These are phyloP conservation scores for Anas bahamensis DNA, from an alignment of 2,797 vertebrate genomes.

Conservation along the genomic window DNA sequence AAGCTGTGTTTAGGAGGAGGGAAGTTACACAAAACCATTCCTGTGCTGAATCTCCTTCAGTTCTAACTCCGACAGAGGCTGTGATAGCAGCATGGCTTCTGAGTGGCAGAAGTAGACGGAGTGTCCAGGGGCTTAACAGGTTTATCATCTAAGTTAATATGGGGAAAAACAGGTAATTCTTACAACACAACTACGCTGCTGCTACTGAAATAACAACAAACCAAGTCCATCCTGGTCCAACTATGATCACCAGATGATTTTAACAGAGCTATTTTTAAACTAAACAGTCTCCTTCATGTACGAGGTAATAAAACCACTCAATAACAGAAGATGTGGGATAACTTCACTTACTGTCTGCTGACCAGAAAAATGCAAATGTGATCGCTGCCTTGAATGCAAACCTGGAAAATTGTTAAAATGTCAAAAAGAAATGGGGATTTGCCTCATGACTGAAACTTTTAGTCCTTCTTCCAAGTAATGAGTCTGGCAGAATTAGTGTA, in stretches of 20 bases:
- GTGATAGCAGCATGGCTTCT: accelerated
- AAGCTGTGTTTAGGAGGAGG: not conserved
- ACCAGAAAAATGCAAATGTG: not conserved
- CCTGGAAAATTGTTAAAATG: not conserved
- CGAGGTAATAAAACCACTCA: not conserved
- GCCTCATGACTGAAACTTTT: slow-evolving; percentile 5
- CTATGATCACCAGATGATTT: not conserved
- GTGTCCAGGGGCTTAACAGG: not conserved
- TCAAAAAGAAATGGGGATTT: not conserved
- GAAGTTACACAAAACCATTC: not conserved
- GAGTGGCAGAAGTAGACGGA: accelerated
- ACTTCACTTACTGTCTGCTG: not conserved
- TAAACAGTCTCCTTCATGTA: not conserved
- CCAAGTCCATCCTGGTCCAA: not conserved
- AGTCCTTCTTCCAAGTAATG: not conserved
- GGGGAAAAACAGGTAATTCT: not conserved
- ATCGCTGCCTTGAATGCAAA: not conserved
- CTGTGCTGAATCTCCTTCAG: not conserved
- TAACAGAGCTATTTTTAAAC: not conserved
- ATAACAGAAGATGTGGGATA: not conserved
- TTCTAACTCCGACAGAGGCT: not conserved
- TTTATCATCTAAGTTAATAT: not conserved
- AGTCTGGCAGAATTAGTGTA: not conserved
- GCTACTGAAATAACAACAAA: not conserved
- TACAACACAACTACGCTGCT: not conserved